Percentiles rank a stretch among this genome's conserved stretches.
phyloP scores from a whole-genome alignment of 2,888 invertebrate genomes.

The Aporophyla nigra region DNA sequence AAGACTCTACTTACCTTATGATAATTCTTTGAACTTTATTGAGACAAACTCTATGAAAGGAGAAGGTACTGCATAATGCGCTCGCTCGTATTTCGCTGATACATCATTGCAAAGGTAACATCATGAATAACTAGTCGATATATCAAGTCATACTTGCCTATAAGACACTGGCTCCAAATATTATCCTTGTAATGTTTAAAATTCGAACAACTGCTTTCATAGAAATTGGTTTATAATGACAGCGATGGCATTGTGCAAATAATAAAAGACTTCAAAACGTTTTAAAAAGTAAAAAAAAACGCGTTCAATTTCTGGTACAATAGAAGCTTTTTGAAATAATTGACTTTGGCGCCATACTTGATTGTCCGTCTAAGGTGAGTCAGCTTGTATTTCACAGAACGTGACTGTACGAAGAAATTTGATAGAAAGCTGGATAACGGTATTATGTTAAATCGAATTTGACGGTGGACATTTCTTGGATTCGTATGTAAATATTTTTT shows the following conservation, averaged over 20 bases:
- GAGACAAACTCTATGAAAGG: too few relatives aligned
- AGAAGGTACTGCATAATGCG: too few relatives aligned
- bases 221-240: constrained; percentile 40
- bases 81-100: not conserved
- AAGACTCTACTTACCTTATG: too few relatives aligned
- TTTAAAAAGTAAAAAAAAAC: constrained; percentile 41
- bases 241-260: constrained; percentile 29
- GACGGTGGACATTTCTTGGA: constrained; percentile 19
- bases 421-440: constrained; percentile 62
- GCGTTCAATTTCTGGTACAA: constrained; percentile 51
- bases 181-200: constrained; percentile 28
- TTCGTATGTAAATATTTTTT: constrained; percentile 28
- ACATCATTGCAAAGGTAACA: constrained; percentile 1
- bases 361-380: constrained; percentile 57
- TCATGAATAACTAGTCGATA: constrained; percentile 18
- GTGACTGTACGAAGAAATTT: constrained; percentile 55
- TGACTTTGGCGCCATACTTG: constrained; percentile 41
- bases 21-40: too few relatives aligned
- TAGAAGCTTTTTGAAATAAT: constrained; percentile 56
- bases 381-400: constrained; percentile 55
- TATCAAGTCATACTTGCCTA: constrained; percentile 23
- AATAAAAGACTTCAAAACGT: constrained; percentile 35
- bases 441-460: constrained; percentile 58
- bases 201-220: constrained; percentile 38
- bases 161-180: constrained; percentile 41